A percentile compares a stretch with the other conserved stretches of the same genome.
phyloP scores from a whole-genome alignment of 2,113 vertebrate species.

The Falco punctatus region DNA sequence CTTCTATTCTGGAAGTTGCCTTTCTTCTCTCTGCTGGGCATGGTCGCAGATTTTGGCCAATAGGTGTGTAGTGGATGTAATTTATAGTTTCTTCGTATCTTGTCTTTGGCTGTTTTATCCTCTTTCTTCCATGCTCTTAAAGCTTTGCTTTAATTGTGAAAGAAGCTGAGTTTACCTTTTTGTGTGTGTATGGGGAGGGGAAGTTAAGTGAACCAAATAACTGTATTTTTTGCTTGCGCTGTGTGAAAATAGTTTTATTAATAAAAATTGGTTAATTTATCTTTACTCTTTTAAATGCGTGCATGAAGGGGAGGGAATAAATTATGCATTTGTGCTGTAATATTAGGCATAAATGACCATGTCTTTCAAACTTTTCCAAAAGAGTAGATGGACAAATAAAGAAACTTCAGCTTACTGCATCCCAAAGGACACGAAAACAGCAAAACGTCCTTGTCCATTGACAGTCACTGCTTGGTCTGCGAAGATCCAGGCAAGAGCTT shows the following conservation, averaged over 20 bases:
- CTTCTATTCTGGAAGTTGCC: background rate
- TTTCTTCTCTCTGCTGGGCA: rapidly evolving
- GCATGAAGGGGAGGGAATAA: background rate
- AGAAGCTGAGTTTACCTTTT: background rate
- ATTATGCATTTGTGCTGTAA: rapidly evolving
- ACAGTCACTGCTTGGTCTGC: background rate
- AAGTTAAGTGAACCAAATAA: background rate
- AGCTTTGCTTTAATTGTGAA: background rate
- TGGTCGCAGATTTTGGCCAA: background rate
- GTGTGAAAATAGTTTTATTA: background rate
- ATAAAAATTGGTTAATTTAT: background rate
- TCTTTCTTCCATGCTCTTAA: background rate
- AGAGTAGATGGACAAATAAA: background rate
- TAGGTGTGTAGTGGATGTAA: rapidly evolving
- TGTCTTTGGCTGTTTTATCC: background rate
- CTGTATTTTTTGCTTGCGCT: background rate
- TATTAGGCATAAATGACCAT: background rate
- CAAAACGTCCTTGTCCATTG: background rate
- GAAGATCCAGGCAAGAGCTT: background rate
- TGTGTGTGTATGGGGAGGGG: background rate
- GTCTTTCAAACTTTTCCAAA: background rate
- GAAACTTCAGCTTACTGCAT: background rate
- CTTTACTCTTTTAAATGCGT: background rate
- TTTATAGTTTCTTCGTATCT: background rate
- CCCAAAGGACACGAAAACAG: background rate